Evolutionary conservation across 1,140 invertebrate genomes (phyloP).

Genomic region (Bacillus rossius): DNA sequence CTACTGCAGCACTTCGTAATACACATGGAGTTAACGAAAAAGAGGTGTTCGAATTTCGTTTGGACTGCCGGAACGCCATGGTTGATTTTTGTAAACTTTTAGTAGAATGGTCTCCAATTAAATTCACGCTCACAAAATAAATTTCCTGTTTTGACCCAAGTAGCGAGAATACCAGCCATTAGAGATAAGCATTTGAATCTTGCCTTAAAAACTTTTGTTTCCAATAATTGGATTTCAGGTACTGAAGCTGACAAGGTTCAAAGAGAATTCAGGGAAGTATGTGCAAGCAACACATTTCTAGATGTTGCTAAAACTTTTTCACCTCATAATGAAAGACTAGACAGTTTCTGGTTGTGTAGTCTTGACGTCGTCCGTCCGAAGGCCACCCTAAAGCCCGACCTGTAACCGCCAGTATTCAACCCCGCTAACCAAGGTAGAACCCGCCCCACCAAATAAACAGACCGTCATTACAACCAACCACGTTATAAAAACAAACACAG

Average conservation of each 20-base stretch:
- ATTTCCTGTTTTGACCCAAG: constrained; percentile 13
- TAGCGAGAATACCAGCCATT: not conserved
- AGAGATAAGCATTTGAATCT: not conserved
- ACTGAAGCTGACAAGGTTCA: constrained; percentile 10
- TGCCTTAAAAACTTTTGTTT: constrained; percentile 5
- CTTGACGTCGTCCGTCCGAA: too few relatives aligned
- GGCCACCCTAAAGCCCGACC: too few relatives aligned
- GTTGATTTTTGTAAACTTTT: constrained; percentile 7
- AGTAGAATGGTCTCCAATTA: constrained; percentile 4
- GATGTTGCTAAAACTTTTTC: constrained; percentile 7
- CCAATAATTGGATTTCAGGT: constrained; percentile 5
- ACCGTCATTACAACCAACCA: too few relatives aligned
- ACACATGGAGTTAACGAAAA: constrained; percentile 6
- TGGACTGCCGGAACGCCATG: constrained; percentile 10
- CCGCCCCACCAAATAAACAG: too few relatives aligned
- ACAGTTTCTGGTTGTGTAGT: constrained; percentile 4
- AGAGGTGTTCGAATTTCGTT: constrained; percentile 11
- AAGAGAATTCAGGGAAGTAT: constrained; percentile 8
- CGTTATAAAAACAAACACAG: too few relatives aligned
- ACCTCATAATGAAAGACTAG: constrained; percentile 1
- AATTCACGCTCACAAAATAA: constrained; percentile 5
- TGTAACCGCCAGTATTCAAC: too few relatives aligned
- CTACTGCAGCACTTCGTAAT: constrained; percentile 4
- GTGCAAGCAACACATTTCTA: constrained; percentile 7
- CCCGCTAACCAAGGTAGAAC: too few relatives aligned